Percentiles rank a stretch among this genome's conserved stretches.
Conservation (phyloP, 2,888 invertebrate genomes). For the Pteria penguin region DNA sequence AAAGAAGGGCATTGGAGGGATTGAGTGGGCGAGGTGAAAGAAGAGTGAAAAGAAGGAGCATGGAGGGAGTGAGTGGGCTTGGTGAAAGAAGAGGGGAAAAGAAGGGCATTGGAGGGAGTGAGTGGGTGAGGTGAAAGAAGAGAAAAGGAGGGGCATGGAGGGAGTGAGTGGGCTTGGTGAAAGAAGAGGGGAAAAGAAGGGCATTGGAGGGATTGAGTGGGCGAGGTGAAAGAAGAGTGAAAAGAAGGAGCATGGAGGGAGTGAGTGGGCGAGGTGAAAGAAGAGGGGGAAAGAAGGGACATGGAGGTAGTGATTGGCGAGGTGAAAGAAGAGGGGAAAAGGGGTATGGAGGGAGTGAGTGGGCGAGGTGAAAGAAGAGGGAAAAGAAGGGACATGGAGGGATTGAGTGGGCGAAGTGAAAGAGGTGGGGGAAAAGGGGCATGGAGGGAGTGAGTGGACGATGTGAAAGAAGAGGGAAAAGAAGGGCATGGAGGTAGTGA, state of each 20-base stretch:
- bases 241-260: not conserved
- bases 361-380: not conserved
- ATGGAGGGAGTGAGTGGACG: constrained; percentile 2
- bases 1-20: not conserved
- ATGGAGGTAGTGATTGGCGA: not conserved
- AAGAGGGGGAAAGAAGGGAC: constrained; percentile 7
- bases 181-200: not conserved
- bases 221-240: not conserved
- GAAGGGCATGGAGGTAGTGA: not conserved
- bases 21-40: not conserved
- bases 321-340: not conserved
- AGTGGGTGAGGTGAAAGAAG: not conserved
- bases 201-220: not conserved
- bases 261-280: not conserved
- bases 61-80: not conserved
- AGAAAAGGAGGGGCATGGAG: not conserved
- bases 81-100: not conserved
- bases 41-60: not conserved
- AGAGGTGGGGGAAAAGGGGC: not conserved
- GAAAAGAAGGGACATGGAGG: not conserved
- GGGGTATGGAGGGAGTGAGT: not conserved
- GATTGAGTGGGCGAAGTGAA: not conserved
- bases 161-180: not conserved
- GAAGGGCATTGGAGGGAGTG: not conserved
- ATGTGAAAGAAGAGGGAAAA: not conserved